These are phyloP conservation scores for Schrankia costaestrigalis DNA, from an alignment of 2,888 invertebrate species.

Conservation along the genomic window DNA sequence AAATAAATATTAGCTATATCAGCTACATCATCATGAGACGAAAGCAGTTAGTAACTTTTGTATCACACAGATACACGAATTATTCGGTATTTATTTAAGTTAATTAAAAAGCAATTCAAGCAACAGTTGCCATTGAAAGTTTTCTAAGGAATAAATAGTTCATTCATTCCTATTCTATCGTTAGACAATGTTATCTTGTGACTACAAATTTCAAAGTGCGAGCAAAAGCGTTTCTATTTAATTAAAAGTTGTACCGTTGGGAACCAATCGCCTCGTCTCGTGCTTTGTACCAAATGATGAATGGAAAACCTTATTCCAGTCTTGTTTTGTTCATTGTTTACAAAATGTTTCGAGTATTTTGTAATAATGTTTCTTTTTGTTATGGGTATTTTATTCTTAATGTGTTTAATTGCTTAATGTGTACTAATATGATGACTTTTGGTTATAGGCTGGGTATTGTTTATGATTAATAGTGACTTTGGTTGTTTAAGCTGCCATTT, in stretches of 20 bases:
- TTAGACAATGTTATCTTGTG: slow-evolving; percentile 50
- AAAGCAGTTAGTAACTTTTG: not conserved
- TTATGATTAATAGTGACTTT: no score
- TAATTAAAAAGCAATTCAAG: slow-evolving; percentile 9
- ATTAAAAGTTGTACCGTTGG: slow-evolving; percentile 59
- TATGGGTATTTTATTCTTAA: no score
- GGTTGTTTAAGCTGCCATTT: no score
- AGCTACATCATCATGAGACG: no score
- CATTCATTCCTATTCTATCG: slow-evolving; percentile 26
- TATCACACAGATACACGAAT: no score
- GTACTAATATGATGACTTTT: no score
- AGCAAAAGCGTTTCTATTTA: slow-evolving; percentile 53
- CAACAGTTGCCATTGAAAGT: slow-evolving; percentile 9
- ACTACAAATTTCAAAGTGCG: slow-evolving; percentile 54
- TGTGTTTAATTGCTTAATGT: no score
- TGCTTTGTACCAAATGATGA: slow-evolving; percentile 44
- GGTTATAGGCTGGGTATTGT: no score
- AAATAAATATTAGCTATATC: no score
- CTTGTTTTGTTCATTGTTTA: slow-evolving; percentile 18
- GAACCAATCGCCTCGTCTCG: slow-evolving; percentile 35
- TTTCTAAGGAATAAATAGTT: slow-evolving; percentile 21
- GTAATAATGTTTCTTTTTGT: no score
- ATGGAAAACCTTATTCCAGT: slow-evolving; percentile 30
- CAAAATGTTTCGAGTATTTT: slow-evolving; percentile 13
- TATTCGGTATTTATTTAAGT: no score